These are phyloP conservation scores for Urocynchramus pylzowi DNA, from an alignment of 2,113 vertebrate genomes.

Conservation along the genomic window DNA sequence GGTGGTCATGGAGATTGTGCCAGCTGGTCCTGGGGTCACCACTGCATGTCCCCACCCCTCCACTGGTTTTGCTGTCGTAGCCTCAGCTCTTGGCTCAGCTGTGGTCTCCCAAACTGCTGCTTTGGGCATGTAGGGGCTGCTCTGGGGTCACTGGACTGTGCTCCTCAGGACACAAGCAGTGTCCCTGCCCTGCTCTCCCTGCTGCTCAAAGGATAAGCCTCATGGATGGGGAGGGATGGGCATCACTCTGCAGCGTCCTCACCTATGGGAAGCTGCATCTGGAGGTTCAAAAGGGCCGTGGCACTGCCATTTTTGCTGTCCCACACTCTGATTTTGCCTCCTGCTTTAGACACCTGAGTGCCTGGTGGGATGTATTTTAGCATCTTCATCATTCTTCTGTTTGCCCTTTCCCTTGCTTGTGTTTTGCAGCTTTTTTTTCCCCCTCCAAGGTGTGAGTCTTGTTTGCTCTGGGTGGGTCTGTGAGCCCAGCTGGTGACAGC, in stretches of 20 bases:
- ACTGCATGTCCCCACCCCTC: accelerated
- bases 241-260: not conserved
- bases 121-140: accelerated
- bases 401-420: not conserved
- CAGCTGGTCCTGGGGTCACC: not conserved
- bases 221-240: not conserved
- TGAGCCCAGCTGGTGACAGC: not conserved
- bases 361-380: not conserved
- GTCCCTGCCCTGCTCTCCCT: not conserved
- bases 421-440: not conserved
- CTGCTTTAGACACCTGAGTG: not conserved
- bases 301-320: not conserved
- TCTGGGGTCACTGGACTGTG: not conserved
- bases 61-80: not conserved
- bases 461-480: not conserved
- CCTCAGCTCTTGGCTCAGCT: not conserved
- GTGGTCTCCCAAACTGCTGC: not conserved
- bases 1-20: accelerated
- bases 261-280: not conserved
- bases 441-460: not conserved
- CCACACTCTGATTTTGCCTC: not conserved
- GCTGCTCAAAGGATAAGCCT: not conserved
- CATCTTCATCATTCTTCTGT: not conserved
- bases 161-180: not conserved
- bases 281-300: not conserved